A percentile compares a stretch with the other conserved stretches of the same genome.
These are phyloP conservation scores for Albula glossodonta DNA, from an alignment of 2,113 vertebrate species.

Conservation along the genomic window DNA sequence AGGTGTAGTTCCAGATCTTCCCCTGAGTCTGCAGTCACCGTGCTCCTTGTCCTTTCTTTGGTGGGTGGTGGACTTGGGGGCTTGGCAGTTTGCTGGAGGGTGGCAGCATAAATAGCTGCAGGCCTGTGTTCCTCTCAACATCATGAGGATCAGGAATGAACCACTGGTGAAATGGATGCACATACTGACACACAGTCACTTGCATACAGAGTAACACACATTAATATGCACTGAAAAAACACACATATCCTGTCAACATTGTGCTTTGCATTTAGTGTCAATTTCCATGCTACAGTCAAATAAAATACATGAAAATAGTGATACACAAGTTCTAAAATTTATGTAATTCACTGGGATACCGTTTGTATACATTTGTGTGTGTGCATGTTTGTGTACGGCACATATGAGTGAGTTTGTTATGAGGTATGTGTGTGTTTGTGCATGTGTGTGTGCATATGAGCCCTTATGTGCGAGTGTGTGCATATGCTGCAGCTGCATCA, in stretches of 20 bases:
- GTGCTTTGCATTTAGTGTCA: background rate
- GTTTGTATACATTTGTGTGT: background rate
- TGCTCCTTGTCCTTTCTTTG: too few relatives aligned
- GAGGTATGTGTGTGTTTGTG: constrained; percentile 17
- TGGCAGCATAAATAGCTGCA: background rate
- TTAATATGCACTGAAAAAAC: background rate
- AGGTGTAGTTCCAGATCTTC: too few relatives aligned
- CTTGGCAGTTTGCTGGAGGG: background rate
- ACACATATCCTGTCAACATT: background rate
- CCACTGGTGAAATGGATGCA: background rate
- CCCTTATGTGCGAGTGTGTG: constrained; percentile 22
- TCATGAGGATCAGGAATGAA: background rate
- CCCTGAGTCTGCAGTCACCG: too few relatives aligned
- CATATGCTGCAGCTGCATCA: constrained; percentile 4
- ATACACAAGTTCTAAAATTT: too few relatives aligned
- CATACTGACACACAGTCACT: background rate
- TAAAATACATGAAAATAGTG: background rate
- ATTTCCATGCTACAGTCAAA: background rate
- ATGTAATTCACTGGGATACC: background rate
- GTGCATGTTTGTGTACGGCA: background rate
- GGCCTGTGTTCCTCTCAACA: background rate
- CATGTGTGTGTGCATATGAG: constrained; percentile 18
- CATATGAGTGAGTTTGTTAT: background rate
- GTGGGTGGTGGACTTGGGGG: too few relatives aligned
- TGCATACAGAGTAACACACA: background rate